A percentile compares a stretch with the other conserved stretches of the same genome.
These are phyloP conservation scores for Vulpes lagopus DNA, from an alignment of 2,113 vertebrate genomes.

Conservation along the genomic window DNA sequence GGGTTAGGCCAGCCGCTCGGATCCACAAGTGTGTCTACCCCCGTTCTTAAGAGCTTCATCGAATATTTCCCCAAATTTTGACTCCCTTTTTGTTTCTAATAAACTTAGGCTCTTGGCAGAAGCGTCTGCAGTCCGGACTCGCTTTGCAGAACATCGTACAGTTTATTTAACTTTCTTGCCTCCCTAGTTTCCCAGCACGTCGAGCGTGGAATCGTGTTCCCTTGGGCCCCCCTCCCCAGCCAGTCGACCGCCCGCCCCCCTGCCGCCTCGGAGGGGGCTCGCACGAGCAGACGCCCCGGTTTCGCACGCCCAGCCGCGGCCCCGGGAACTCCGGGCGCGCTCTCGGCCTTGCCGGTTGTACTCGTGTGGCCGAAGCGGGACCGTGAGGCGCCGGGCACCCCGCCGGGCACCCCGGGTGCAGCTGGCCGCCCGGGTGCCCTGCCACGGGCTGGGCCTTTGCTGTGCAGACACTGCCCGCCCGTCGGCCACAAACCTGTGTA, in stretches of 20 bases:
- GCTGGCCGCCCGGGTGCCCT: slow-evolving; percentile 76
- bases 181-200: not conserved
- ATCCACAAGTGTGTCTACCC: not conserved
- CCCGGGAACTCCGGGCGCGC: too few species aligned
- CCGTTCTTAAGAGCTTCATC: not conserved
- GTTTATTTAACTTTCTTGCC: not conserved
- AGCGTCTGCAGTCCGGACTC: not conserved
- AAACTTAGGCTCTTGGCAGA: slow-evolving; percentile 6
- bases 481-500: slow-evolving; percentile 85
- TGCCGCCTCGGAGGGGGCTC: too few species aligned
- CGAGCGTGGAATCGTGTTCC: too few species aligned
- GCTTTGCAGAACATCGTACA: not conserved
- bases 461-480: slow-evolving; percentile 85
- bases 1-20: not conserved
- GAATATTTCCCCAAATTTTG: not conserved
- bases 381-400: too few species aligned
- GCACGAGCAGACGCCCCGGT: too few species aligned
- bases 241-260: too few species aligned
- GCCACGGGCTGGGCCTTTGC: slow-evolving; percentile 84
- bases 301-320: too few species aligned
- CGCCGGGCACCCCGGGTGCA: not conserved
- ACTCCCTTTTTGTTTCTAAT: not conserved
- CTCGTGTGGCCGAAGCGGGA: too few species aligned
- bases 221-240: too few species aligned
- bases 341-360: too few species aligned